phyloP scores from a whole-genome alignment of 30 jellyfish, hydroid and myxozoan genomes.

The Calvadosia cruxmelitensis region DNA sequence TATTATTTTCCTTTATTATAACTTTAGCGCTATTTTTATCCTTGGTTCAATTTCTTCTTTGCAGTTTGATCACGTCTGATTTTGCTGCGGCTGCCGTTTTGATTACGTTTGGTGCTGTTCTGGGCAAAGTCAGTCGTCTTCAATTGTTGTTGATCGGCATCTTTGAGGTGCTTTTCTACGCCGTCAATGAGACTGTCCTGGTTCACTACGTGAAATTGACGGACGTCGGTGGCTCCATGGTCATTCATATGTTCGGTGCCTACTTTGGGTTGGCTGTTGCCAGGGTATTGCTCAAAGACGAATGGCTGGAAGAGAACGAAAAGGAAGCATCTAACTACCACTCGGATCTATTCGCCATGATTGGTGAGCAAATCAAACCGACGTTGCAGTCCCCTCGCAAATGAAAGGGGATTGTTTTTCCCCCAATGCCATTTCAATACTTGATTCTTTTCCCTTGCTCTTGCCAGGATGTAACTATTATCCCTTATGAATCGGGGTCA shows the following conservation, averaged over 20 bases:
- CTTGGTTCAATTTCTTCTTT: neutral
- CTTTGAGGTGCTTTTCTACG: constrained; percentile 50
- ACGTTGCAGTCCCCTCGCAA: too few relatives aligned
- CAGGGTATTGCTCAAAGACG: constrained; percentile 23
- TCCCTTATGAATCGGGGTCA: too few relatives aligned
- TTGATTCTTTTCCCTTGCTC: too few relatives aligned
- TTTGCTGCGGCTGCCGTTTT: constrained; percentile 78
- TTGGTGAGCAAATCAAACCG: constrained; percentile 46
- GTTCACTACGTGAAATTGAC: constrained; percentile 28
- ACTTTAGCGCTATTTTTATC: too few relatives aligned
- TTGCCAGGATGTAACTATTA: too few relatives aligned
- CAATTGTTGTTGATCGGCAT: constrained; percentile 58
- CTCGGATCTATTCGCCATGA: constrained; percentile 76
- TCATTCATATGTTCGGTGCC: constrained; percentile 80
- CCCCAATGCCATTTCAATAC: too few relatives aligned
- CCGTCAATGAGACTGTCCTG: constrained; percentile 53
- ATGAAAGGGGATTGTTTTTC: too few relatives aligned
- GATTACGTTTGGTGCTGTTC: constrained; percentile 84
- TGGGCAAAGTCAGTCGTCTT: constrained; percentile 67
- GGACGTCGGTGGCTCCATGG: constrained; percentile 94
- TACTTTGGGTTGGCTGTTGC: constrained; percentile 87
- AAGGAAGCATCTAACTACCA: constrained; percentile 62
- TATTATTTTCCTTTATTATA: too few relatives aligned
- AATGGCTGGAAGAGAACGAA: constrained; percentile 29
- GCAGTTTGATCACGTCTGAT: constrained; percentile 70